Conservation (phyloP, 2,113 vertebrate genomes). For the Amphiprion percula region DNA sequence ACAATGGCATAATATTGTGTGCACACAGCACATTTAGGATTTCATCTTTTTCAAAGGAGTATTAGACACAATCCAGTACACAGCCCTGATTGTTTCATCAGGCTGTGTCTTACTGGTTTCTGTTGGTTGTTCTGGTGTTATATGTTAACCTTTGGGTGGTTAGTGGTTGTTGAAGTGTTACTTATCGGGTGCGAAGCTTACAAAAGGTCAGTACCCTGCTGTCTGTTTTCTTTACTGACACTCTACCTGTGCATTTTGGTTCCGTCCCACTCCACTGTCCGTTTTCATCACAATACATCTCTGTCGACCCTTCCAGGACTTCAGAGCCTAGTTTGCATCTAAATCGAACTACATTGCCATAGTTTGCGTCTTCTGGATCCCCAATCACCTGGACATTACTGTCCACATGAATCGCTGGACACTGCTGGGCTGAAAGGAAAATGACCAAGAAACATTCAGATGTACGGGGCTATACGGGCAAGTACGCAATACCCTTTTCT, state of each 20-base stretch:
- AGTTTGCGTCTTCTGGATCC: slow-evolving; percentile 63
- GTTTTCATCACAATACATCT: slow-evolving; percentile 67
- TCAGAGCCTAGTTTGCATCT: slow-evolving; percentile 48
- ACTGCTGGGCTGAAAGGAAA: slow-evolving; percentile 64
- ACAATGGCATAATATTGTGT: too few relatives aligned
- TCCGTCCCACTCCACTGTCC: slow-evolving; percentile 46
- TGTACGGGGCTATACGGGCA: not conserved
- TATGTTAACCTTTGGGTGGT: too few relatives aligned
- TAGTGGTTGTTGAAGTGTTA: too few relatives aligned
- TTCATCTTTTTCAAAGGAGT: too few relatives aligned
- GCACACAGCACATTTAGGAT: too few relatives aligned
- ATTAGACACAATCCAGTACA: too few relatives aligned
- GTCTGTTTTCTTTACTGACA: not conserved
- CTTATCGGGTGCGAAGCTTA: not conserved
- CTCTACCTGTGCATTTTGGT: slow-evolving; percentile 74
- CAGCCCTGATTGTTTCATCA: too few relatives aligned
- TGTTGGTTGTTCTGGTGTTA: not conserved
- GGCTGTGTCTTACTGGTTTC: not conserved
- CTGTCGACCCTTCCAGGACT: not conserved
- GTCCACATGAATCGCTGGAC: slow-evolving; percentile 32
- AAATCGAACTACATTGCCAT: slow-evolving; percentile 75
- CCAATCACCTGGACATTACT: slow-evolving; percentile 53
- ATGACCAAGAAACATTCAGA: not conserved
- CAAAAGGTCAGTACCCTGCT: not conserved
- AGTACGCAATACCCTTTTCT: not conserved